phyloP scores from a whole-genome alignment of 2,888 invertebrate species.

The Matsumyia berberina region DNA sequence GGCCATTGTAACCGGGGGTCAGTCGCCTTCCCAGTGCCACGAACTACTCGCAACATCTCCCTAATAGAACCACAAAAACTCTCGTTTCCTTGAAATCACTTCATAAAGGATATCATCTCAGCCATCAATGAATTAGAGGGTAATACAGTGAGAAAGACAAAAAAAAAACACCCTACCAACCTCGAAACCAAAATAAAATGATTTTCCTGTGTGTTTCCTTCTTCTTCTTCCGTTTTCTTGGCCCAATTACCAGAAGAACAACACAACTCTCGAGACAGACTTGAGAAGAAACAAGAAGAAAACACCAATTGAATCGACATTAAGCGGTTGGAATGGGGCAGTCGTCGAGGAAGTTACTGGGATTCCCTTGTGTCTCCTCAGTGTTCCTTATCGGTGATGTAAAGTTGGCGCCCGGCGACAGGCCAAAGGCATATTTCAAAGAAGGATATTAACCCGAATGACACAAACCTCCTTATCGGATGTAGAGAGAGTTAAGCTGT shows the following conservation, averaged over 20 bases:
- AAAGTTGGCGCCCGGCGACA: slow-evolving; percentile 22
- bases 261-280: not conserved
- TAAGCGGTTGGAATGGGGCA: slow-evolving; percentile 13
- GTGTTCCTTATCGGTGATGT: slow-evolving; percentile 53
- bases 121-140: slow-evolving; percentile 69
- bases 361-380: not conserved
- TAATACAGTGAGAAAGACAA: slow-evolving; percentile 35
- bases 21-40: slow-evolving; percentile 35
- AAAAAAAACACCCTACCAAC: slow-evolving; percentile 9
- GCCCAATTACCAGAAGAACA: slow-evolving; percentile 46
- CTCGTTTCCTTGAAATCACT: slow-evolving; percentile 62
- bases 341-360: slow-evolving; percentile 24
- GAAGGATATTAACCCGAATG: slow-evolving; percentile 42
- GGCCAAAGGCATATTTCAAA: slow-evolving; percentile 51
- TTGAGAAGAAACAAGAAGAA: not conserved
- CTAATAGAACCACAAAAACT: slow-evolving; percentile 47
- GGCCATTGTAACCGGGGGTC: slow-evolving; percentile 52
- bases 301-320: slow-evolving; percentile 32
- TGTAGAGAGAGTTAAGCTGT: not conserved
- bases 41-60: slow-evolving; percentile 10
- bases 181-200: slow-evolving; percentile 24
- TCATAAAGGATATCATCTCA: slow-evolving; percentile 64
- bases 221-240: slow-evolving; percentile 39
- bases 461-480: slow-evolving; percentile 8
- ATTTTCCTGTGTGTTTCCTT: slow-evolving; percentile 11